These are phyloP conservation scores for Aurelia coerulea DNA, from an alignment of 30 jellyfish, hydroid and myxozoan genomes.

Conservation along the genomic window DNA sequence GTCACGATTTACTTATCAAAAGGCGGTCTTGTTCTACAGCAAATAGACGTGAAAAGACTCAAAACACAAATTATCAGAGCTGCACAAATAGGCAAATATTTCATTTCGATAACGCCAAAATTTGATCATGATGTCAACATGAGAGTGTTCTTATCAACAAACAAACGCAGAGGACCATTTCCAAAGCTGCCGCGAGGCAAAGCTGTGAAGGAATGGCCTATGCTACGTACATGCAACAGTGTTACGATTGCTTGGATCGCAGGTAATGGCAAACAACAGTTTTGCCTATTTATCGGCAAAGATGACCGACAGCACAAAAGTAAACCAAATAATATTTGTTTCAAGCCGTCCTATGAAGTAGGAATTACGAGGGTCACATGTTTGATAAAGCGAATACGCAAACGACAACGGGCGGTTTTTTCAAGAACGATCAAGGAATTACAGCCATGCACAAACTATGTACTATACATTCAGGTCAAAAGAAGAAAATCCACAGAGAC, in stretches of 20 bases:
- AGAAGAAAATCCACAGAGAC: constrained; percentile 46
- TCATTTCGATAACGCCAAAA: constrained; percentile 33
- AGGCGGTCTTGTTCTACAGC: constrained; percentile 11
- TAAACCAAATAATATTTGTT: constrained; percentile 32
- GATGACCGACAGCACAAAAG: background rate
- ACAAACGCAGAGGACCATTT: constrained; percentile 53
- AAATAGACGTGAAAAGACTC: constrained; percentile 16
- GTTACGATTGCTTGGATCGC: constrained; percentile 70
- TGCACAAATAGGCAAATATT: constrained; percentile 43
- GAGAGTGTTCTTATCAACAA: constrained; percentile 22
- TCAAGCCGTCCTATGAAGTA: constrained; percentile 20
- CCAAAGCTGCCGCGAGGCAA: constrained; percentile 58
- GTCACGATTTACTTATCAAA: constrained; percentile 20
- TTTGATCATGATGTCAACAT: background rate
- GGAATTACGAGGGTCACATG: constrained; percentile 35
- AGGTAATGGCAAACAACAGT: constrained; percentile 64
- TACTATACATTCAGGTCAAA: constrained; percentile 53
- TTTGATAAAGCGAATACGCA: constrained; percentile 42
- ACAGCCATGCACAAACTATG: constrained; percentile 54
- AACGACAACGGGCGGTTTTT: constrained; percentile 33
- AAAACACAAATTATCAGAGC: constrained; percentile 33
- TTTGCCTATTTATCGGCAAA: constrained; percentile 49
- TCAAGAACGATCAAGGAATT: constrained; percentile 52
- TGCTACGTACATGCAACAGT: constrained; percentile 63
- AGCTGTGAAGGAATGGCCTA: constrained; percentile 67